A percentile compares a stretch with the other conserved stretches of the same genome.
These are phyloP conservation scores for Leucoraja ocellata DNA, from an alignment of 2,797 vertebrate species.

Conservation along the genomic window DNA sequence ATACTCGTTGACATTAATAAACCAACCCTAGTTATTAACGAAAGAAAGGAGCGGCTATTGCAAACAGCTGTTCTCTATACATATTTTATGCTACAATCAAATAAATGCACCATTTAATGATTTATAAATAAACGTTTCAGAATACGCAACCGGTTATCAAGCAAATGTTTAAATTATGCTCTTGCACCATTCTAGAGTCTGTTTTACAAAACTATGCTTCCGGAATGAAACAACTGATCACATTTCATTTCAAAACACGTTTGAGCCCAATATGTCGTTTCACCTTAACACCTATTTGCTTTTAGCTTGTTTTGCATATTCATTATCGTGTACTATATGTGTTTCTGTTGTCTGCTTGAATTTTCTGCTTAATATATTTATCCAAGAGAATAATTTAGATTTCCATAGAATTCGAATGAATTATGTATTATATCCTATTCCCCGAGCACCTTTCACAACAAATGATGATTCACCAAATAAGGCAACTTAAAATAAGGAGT, in stretches of 20 bases:
- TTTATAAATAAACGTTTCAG: constrained; percentile 81
- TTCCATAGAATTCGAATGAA: not conserved
- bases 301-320: not conserved
- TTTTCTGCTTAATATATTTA: not conserved
- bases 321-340: not conserved
- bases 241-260: not conserved
- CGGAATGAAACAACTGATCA: not conserved
- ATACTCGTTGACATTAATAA: constrained; percentile 47
- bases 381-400: not conserved
- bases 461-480: not conserved
- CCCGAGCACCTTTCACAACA: not conserved
- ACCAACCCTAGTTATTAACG: constrained; percentile 53
- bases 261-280: constrained; percentile 41
- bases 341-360: not conserved
- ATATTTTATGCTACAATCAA: constrained; percentile 85
- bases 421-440: not conserved
- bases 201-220: not conserved
- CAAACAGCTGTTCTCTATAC: constrained; percentile 87
- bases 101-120: constrained; percentile 76
- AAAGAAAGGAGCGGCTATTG: constrained; percentile 60
- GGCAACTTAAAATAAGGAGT: not conserved
- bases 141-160: constrained; percentile 72
- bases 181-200: constrained; percentile 37
- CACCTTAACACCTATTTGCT: constrained; percentile 27
- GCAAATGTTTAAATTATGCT: constrained; percentile 57